Conservation (phyloP, 2,888 invertebrate genomes). For the Empis stercorea region DNA sequence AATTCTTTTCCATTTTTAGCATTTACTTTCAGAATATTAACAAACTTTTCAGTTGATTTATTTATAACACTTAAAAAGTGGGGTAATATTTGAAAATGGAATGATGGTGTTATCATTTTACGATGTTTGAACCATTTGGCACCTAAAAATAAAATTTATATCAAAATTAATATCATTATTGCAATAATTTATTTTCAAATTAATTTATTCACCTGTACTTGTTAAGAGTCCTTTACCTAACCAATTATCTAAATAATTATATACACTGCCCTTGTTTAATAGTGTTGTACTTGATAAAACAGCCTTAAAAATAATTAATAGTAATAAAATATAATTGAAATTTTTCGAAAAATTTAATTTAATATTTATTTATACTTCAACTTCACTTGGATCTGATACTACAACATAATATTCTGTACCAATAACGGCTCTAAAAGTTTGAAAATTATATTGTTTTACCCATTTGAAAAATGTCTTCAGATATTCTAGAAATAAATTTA, state of each 20-base stretch:
- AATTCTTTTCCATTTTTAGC: constrained; percentile 19
- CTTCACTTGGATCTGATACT: constrained; percentile 27
- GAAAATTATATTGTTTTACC: constrained; percentile 23
- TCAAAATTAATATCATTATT: too few relatives aligned
- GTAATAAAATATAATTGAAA: not conserved
- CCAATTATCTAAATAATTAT: constrained; percentile 36
- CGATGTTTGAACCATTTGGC: constrained; percentile 40
- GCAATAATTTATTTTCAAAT: not conserved
- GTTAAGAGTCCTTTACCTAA: constrained; percentile 38
- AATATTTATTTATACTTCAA: constrained; percentile 24
- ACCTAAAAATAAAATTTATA: constrained; percentile 4
- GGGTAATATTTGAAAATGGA: constrained; percentile 25
- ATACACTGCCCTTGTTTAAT: constrained; percentile 37
- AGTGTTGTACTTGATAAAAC: constrained; percentile 32
- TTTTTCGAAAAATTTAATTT: too few relatives aligned
- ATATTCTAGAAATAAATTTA: constrained; percentile 23
- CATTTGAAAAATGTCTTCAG: constrained; percentile 26
- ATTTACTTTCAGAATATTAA: constrained; percentile 22
- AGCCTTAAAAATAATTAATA: constrained; percentile 15
- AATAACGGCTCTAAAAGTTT: constrained; percentile 22
- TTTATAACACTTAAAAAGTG: constrained; percentile 33
- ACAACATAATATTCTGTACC: constrained; percentile 22
- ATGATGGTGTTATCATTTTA: constrained; percentile 40
- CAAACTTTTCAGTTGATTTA: constrained; percentile 37
- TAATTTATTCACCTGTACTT: constrained; percentile 22